A percentile compares a stretch with the other conserved stretches of the same genome.
phyloP scores from a whole-genome alignment of 64 coral and sea anemone genomes.

The Porites australiensis region DNA sequence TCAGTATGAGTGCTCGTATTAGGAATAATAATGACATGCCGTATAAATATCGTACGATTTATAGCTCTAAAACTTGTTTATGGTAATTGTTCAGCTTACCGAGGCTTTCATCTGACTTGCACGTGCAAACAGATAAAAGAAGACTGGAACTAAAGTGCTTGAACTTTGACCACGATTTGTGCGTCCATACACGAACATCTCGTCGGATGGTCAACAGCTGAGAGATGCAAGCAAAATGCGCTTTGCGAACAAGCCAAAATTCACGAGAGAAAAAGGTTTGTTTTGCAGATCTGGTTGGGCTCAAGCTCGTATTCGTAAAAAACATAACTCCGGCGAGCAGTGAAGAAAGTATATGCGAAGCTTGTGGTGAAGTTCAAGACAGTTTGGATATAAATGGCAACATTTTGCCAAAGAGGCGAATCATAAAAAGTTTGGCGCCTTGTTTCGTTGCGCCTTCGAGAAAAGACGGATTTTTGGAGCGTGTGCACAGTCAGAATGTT shows the following conservation, averaged over 20 bases:
- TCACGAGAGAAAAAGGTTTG: conserved; percentile 33
- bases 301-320: conserved; percentile 47
- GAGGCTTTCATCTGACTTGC: no score
- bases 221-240: not conserved
- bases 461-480: conserved; percentile 45
- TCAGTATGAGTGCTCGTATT: no score
- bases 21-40: no score
- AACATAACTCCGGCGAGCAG: conserved; percentile 67
- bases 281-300: conserved; percentile 58
- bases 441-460: conserved; percentile 35
- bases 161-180: not conserved
- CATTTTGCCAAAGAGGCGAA: not conserved
- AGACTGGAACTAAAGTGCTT: no score
- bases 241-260: not conserved
- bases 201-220: no score
- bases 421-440: not conserved
- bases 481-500: conserved; percentile 65
- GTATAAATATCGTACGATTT: no score
- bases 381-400: conserved; percentile 23
- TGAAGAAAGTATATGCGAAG: conserved; percentile 33
- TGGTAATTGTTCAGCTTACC: no score
- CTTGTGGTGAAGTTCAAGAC: not conserved
- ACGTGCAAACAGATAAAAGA: no score
- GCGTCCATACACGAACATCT: not conserved
- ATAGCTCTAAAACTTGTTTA: no score